phyloP scores from a whole-genome alignment of 2,888 invertebrate genomes.

The Lithophane semibrunnea region DNA sequence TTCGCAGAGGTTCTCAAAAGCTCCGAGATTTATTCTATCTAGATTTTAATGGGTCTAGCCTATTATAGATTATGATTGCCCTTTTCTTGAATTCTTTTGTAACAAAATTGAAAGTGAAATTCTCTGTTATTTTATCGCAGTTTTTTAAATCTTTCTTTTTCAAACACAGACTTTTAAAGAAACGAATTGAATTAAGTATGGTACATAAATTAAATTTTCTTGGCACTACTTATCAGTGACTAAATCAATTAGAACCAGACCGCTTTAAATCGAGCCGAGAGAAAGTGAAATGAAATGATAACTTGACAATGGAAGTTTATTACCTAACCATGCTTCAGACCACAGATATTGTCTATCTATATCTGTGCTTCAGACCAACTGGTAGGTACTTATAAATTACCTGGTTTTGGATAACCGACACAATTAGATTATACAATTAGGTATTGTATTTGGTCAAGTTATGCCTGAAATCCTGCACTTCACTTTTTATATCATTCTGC shows the following conservation, averaged over 20 bases:
- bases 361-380: background rate
- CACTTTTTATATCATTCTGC: background rate
- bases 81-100: slow-evolving; percentile 29
- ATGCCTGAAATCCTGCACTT: background rate
- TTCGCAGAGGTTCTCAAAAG: slow-evolving; percentile 38
- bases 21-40: slow-evolving; percentile 30
- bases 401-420: too few relatives aligned
- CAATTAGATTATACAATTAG: background rate
- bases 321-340: too few relatives aligned
- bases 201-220: slow-evolving; percentile 6
- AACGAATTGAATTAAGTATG: background rate
- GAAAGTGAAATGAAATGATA: background rate
- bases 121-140: slow-evolving; percentile 17
- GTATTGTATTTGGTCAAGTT: background rate
- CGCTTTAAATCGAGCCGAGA: background rate
- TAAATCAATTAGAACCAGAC: background rate
- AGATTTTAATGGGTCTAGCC: slow-evolving; percentile 30
- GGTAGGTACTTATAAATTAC: background rate
- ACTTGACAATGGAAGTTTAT: too few relatives aligned
- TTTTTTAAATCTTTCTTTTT: slow-evolving; percentile 3
- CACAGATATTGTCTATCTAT: too few relatives aligned
- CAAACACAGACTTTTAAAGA: background rate
- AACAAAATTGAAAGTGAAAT: slow-evolving; percentile 19
- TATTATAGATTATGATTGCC: slow-evolving; percentile 24
- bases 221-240: background rate